Conservation (phyloP, 2,797 vertebrate species). For the Petrocephalus schoutedeni region DNA sequence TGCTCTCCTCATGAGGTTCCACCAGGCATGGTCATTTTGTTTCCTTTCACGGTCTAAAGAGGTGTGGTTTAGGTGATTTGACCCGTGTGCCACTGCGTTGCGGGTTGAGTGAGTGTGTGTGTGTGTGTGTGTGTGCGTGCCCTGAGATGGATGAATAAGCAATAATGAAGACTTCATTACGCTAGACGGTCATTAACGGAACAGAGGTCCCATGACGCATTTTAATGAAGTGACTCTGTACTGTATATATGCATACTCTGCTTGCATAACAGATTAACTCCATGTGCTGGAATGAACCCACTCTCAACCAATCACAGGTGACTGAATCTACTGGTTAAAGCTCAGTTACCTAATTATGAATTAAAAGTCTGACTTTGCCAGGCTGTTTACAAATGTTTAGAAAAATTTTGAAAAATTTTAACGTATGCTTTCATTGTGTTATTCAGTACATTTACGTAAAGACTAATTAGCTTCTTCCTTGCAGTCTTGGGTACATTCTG, state of each 20-base stretch:
- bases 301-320: not conserved
- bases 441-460: not conserved
- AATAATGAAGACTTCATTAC: constrained; percentile 7
- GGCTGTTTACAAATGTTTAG: not conserved
- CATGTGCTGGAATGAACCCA: not conserved
- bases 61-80: not conserved
- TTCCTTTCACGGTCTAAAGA: not conserved
- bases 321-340: not conserved
- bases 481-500: not conserved
- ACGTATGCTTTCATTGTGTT: not conserved
- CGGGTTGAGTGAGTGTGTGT: not conserved
- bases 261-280: not conserved
- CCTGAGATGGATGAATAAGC: constrained; percentile 7
- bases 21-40: not conserved
- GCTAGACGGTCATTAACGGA: not conserved
- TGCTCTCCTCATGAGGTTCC: not conserved
- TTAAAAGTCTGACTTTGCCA: not conserved
- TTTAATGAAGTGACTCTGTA: not conserved
- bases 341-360: not conserved
- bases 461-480: not conserved
- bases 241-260: not conserved
- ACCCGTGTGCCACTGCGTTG: not conserved
- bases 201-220: not conserved
- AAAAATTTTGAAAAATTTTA: not conserved
- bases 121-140: not conserved